Conservation (phyloP, 2,113 vertebrate genomes). For the Petroica traversi region DNA sequence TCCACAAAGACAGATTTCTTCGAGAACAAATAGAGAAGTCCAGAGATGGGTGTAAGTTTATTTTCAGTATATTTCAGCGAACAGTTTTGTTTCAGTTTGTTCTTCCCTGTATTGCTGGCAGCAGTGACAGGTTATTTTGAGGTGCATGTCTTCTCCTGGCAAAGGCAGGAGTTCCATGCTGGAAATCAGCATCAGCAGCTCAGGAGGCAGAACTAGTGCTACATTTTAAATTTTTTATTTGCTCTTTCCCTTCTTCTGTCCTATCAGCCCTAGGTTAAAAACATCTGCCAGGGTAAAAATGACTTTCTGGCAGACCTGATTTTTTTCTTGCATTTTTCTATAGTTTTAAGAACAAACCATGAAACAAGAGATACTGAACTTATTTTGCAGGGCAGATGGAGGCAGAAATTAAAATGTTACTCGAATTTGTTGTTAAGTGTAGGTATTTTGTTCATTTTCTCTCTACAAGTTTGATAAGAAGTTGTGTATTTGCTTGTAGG, state of each 20-base stretch:
- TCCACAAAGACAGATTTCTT: constrained; percentile 93
- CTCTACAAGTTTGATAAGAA: neutral
- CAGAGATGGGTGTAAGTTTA: constrained; percentile 89
- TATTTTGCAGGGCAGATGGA: neutral
- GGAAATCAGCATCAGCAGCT: neutral
- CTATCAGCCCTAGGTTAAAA: neutral
- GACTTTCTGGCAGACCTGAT: neutral
- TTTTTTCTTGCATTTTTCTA: neutral
- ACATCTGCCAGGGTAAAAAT: neutral
- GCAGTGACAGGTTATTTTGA: neutral
- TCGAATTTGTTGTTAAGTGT: neutral
- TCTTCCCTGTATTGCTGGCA: neutral
- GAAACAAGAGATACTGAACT: neutral
- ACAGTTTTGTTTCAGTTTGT: neutral
- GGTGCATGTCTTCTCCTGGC: neutral
- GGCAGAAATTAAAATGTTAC: neutral
- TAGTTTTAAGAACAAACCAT: neutral
- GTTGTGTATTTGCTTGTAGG: neutral
- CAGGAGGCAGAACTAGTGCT: neutral
- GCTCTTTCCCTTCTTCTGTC: neutral
- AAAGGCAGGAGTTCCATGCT: neutral
- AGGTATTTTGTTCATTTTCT: neutral
- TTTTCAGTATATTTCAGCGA: neutral
- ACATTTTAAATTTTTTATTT: neutral
- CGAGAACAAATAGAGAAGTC: constrained; percentile 91